These are phyloP conservation scores for Myotis planiceps DNA, from an alignment of 2,797 vertebrate species.

Conservation along the genomic window DNA sequence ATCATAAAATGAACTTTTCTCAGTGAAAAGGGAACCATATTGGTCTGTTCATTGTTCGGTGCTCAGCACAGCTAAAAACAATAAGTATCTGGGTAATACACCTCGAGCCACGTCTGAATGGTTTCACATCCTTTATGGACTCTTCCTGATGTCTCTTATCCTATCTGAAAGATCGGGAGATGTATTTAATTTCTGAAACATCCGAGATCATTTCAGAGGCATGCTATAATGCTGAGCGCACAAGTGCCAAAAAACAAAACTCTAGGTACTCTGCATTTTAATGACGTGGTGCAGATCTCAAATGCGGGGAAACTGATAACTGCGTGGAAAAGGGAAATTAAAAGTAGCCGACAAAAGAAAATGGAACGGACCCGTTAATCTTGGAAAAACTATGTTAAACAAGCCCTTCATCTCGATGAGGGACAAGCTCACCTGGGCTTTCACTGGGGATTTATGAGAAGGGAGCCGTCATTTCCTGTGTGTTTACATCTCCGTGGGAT, in stretches of 20 bases:
- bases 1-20: neutral
- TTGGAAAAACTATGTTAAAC: conserved; percentile 74
- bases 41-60: neutral
- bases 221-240: neutral
- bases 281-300: conserved; percentile 62
- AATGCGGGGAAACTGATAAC: conserved; percentile 69
- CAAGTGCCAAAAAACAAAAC: conserved; percentile 70
- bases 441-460: conserved; percentile 49
- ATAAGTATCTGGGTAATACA: neutral
- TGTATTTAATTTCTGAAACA: conserved; percentile 74
- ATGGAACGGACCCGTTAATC: conserved; percentile 57
- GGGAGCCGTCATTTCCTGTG: conserved; percentile 51
- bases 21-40: neutral
- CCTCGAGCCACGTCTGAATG: neutral
- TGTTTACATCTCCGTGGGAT: neutral
- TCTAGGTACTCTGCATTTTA: conserved; percentile 58
- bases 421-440: conserved; percentile 51
- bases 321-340: conserved; percentile 79
- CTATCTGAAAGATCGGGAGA: conserved; percentile 53
- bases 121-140: neutral
- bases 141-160: conserved; percentile 52
- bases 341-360: conserved; percentile 80
- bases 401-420: conserved; percentile 73
- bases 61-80: conserved; percentile 8
- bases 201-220: conserved; percentile 43